phyloP scores from a whole-genome alignment of 1,140 invertebrate species.

The Zeugodacus cucurbitae region DNA sequence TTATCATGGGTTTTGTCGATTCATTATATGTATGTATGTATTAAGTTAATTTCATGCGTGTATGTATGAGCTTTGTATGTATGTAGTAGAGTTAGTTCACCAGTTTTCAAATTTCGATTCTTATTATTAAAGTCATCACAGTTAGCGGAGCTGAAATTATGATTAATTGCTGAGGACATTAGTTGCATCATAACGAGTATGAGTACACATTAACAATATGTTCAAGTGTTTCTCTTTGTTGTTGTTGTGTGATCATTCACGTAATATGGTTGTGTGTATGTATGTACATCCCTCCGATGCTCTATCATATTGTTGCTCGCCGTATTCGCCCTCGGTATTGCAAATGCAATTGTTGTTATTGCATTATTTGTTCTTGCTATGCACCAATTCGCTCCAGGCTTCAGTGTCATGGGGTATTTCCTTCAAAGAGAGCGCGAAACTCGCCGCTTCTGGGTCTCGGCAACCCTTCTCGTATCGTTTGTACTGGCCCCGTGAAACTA shows the following conservation, averaged over 20 bases:
- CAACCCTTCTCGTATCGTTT: conserved; percentile 63
- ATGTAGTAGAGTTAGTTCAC: conserved; percentile 37
- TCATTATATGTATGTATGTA: conserved; percentile 9
- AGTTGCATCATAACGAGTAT: conserved; percentile 41
- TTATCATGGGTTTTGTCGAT: conserved; percentile 4
- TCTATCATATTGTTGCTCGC: conserved; percentile 28
- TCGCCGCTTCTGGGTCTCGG: conserved; percentile 63
- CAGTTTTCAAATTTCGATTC: conserved; percentile 51
- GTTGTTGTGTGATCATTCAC: background rate
- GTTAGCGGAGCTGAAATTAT: conserved; percentile 67
- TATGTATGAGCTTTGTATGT: conserved; percentile 22
- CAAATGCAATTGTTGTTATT: conserved; percentile 62
- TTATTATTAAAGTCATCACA: conserved; percentile 67
- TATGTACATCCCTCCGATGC: background rate
- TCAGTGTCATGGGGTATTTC: conserved; percentile 66
- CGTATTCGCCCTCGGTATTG: conserved; percentile 33
- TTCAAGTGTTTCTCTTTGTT: conserved; percentile 37
- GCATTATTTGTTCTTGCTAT: conserved; percentile 52
- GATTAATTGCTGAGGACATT: conserved; percentile 66
- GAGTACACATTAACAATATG: conserved; percentile 39
- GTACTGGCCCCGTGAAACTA: conserved; percentile 60
- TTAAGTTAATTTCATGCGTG: conserved; percentile 29
- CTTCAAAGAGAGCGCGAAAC: conserved; percentile 65
- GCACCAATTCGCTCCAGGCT: conserved; percentile 37
- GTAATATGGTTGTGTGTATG: background rate